These are phyloP conservation scores for Pollenia labialis DNA, from an alignment of 2,888 invertebrate species.

Conservation along the genomic window DNA sequence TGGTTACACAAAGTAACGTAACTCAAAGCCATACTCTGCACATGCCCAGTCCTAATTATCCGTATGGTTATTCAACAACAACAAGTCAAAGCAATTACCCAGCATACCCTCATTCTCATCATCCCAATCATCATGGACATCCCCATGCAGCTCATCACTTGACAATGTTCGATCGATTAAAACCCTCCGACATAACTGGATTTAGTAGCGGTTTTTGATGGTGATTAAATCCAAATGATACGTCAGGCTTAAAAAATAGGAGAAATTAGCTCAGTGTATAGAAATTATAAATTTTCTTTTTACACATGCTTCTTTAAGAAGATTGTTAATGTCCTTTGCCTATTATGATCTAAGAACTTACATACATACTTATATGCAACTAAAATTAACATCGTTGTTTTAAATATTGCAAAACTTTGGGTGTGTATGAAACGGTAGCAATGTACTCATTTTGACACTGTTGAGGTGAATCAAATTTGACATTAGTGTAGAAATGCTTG, in stretches of 20 bases:
- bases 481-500: too few relatives aligned
- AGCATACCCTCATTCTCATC: conserved; percentile 61
- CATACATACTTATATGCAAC: background rate
- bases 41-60: conserved; percentile 89
- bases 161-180: conserved; percentile 85
- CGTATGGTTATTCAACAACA: conserved; percentile 82
- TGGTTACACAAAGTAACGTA: conserved; percentile 54
- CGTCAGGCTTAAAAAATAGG: conserved; percentile 22
- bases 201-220: conserved; percentile 85
- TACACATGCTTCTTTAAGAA: conserved; percentile 4
- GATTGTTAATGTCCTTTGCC: conserved; percentile 24
- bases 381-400: background rate
- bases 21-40: conserved; percentile 86
- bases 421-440: too few relatives aligned
- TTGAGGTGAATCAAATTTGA: too few relatives aligned
- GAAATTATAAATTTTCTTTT: conserved; percentile 1
- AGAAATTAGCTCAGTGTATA: conserved; percentile 29
- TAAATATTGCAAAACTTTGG: background rate
- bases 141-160: conserved; percentile 83
- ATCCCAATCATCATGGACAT: too few relatives aligned
- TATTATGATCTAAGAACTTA: conserved; percentile 12
- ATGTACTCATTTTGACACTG: too few relatives aligned
- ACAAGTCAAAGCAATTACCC: conserved; percentile 75
- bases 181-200: conserved; percentile 85
- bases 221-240: conserved; percentile 51